phyloP scores from a whole-genome alignment of 2,113 vertebrate species.

The Diadophis punctatus region DNA sequence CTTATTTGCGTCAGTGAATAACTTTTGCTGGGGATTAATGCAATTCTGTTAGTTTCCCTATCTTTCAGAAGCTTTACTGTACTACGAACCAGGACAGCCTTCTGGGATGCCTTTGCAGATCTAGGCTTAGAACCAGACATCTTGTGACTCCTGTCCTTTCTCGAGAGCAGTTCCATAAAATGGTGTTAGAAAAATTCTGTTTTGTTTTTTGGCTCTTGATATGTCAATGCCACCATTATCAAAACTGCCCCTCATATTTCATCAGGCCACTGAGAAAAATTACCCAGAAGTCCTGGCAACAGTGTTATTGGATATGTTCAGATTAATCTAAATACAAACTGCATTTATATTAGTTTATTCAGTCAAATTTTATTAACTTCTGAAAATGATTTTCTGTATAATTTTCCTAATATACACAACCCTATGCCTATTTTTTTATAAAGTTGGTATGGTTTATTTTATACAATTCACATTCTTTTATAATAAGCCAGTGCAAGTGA shows the following conservation, averaged over 20 bases:
- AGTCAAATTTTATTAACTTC: neutral
- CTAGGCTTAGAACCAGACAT: neutral
- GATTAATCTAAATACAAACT: neutral
- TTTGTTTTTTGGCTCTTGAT: neutral
- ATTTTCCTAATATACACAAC: neutral
- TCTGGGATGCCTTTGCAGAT: neutral
- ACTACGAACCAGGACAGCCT: neutral
- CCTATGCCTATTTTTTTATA: neutral
- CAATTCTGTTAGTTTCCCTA: neutral
- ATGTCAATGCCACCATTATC: neutral
- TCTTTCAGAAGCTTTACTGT: neutral
- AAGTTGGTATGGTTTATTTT: neutral
- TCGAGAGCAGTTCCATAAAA: neutral
- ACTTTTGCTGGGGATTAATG: neutral
- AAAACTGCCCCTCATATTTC: neutral
- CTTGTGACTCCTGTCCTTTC: neutral
- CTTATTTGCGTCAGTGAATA: neutral
- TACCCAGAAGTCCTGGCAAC: neutral
- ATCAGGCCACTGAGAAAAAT: neutral
- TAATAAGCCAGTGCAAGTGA: neutral
- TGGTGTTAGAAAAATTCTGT: neutral
- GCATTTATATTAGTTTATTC: neutral
- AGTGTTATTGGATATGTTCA: neutral
- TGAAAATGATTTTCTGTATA: neutral
- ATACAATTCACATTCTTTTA: neutral